Conservation (phyloP, 92 coral and sea anemone species). For the Actinostola sp. region DNA sequence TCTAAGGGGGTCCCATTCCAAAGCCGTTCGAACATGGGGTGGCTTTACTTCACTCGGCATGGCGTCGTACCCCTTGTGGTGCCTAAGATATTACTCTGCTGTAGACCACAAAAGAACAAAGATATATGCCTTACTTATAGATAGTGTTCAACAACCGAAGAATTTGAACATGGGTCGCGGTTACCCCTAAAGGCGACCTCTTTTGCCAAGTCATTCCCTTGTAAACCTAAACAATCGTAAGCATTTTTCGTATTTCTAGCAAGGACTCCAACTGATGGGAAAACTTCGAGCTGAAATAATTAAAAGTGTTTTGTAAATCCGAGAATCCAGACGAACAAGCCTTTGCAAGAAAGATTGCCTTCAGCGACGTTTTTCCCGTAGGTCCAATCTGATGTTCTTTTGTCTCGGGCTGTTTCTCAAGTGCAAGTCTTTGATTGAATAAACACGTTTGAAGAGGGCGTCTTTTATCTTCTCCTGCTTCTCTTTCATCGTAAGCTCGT, state of each 20-base stretch:
- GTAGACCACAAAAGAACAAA: slow-evolving; percentile 8
- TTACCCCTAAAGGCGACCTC: slow-evolving; percentile 12
- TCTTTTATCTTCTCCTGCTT: not conserved
- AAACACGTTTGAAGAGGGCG: slow-evolving; percentile 1
- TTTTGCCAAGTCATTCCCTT: slow-evolving; percentile 1
- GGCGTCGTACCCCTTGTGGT: slow-evolving; percentile 12
- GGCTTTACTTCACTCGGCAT: slow-evolving; percentile 2
- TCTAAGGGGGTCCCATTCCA: slow-evolving; percentile 35
- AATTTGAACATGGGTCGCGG: slow-evolving; percentile 18
- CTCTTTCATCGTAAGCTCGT: slow-evolving; percentile 12
- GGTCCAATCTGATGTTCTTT: slow-evolving; percentile 20
- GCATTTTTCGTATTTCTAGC: slow-evolving; percentile 26
- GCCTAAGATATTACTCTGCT: not conserved
- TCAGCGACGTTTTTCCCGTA: slow-evolving; percentile 1
- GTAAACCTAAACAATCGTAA: slow-evolving; percentile 25
- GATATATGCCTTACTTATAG: not conserved
- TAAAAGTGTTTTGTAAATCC: not conserved
- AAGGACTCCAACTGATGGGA: slow-evolving; percentile 41
- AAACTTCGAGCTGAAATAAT: not conserved
- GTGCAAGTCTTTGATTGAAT: slow-evolving; percentile 6
- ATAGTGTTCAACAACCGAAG: slow-evolving; percentile 18
- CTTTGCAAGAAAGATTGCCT: not conserved
- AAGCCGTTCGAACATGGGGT: not conserved
- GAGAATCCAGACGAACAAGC: not conserved
- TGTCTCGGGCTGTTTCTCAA: not conserved